phyloP scores from a whole-genome alignment of 1,140 invertebrate genomes.

The Leptonema lineaticorne region DNA sequence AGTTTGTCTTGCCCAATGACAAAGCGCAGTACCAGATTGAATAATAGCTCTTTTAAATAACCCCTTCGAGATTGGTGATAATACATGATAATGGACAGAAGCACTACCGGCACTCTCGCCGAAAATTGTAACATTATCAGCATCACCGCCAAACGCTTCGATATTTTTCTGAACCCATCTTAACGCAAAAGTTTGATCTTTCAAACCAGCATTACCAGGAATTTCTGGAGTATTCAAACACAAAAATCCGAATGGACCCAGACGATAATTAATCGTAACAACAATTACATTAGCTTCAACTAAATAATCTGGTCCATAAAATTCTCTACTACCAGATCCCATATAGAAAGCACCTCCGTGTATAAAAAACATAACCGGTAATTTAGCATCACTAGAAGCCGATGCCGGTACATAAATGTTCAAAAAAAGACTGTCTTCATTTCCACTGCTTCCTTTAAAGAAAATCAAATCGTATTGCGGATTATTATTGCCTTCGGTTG shows the following conservation, averaged over 20 bases:
- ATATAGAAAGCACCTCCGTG: slow-evolving; percentile 68
- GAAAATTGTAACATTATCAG: not conserved
- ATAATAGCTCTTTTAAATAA: slow-evolving; percentile 62
- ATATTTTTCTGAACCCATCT: slow-evolving; percentile 14
- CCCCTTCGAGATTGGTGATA: slow-evolving; percentile 49
- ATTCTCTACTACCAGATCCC: slow-evolving; percentile 59
- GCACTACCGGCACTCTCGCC: slow-evolving; percentile 43
- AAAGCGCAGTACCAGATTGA: slow-evolving; percentile 55
- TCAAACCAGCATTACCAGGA: slow-evolving; percentile 66
- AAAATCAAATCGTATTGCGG: not conserved
- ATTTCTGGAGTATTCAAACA: slow-evolving; percentile 58
- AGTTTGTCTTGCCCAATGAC: not conserved
- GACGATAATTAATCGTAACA: slow-evolving; percentile 69
- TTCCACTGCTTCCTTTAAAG: not conserved
- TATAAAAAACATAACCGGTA: slow-evolving; percentile 58
- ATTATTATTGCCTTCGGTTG: not conserved
- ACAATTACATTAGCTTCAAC: slow-evolving; percentile 65
- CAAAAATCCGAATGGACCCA: slow-evolving; percentile 66
- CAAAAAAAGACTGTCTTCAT: slow-evolving; percentile 22
- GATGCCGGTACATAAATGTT: not conserved
- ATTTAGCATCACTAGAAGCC: slow-evolving; percentile 58
- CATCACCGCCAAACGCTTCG: not conserved
- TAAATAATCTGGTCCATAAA: slow-evolving; percentile 66
- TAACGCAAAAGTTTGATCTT: slow-evolving; percentile 44
- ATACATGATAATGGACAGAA: slow-evolving; percentile 46